A percentile compares a stretch with the other conserved stretches of the same genome.
Conservation (phyloP, 1,140 invertebrate species). For the Sipha flava region DNA sequence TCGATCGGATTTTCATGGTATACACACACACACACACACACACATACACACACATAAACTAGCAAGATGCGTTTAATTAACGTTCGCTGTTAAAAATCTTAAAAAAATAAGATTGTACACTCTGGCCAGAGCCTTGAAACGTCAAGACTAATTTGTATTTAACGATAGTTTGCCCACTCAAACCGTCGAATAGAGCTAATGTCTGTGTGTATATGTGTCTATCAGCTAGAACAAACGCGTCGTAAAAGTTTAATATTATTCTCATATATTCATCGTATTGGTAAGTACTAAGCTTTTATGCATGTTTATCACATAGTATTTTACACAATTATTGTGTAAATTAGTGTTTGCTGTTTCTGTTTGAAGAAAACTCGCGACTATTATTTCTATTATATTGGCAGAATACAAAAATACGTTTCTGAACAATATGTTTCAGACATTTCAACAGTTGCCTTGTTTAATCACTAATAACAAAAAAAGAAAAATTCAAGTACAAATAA, state of each 20-base stretch:
- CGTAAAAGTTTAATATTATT: conserved; percentile 2
- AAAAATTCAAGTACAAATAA: too few species aligned
- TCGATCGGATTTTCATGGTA: too few species aligned
- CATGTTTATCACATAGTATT: too few species aligned
- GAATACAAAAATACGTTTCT: neutral
- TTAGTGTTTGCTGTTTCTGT: neutral
- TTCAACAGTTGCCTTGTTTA: neutral
- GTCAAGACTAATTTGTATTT: neutral
- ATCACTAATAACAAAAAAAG: neutral
- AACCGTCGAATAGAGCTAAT: neutral
- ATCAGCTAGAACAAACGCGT: neutral
- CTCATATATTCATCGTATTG: neutral
- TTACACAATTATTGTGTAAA: too few species aligned
- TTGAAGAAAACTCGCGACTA: neutral
- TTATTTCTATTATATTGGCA: neutral
- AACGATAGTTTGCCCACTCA: neutral
- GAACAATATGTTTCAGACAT: neutral
- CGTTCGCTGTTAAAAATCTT: neutral
- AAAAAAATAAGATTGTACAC: neutral
- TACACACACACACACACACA: too few species aligned
- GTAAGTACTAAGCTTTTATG: too few species aligned
- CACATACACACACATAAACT: too few species aligned
- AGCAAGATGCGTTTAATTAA: neutral
- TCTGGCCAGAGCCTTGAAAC: neutral
- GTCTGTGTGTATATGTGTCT: neutral